Percentiles rank a stretch among this genome's conserved stretches.
Evolutionary conservation across 2,113 vertebrate species (phyloP).

Genomic region (Cyanocitta stelleri): DNA sequence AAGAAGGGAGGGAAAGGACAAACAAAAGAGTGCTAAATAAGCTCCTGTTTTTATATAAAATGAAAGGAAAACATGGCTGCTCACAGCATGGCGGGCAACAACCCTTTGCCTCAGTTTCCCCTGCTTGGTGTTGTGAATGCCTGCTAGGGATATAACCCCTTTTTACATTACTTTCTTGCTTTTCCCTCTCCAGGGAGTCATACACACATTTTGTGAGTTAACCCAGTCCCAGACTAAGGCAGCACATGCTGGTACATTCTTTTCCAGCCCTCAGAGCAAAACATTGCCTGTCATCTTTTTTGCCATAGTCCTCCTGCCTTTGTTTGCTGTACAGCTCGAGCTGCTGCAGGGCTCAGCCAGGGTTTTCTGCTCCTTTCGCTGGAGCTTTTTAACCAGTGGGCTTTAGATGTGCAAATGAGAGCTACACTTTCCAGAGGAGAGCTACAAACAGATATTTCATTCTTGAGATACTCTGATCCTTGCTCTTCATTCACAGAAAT

Average conservation of each 20-base stretch:
- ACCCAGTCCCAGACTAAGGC: not conserved
- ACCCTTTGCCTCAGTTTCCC: not conserved
- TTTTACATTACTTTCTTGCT: not conserved
- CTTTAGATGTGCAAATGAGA: not conserved
- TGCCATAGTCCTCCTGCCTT: not conserved
- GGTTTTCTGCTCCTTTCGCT: not conserved
- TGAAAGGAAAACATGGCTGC: not conserved
- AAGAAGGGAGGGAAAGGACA: not conserved
- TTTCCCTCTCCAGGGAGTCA: not conserved
- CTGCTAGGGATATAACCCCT: not conserved
- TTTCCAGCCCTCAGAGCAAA: not conserved
- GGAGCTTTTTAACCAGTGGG: not conserved
- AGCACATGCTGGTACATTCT: not conserved
- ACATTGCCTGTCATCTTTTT: not conserved
- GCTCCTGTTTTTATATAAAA: not conserved
- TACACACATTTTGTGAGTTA: not conserved
- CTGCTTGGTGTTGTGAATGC: not conserved
- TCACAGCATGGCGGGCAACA: rapidly evolving
- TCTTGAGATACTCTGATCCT: not conserved
- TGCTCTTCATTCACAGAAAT: not conserved
- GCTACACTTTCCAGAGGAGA: not conserved
- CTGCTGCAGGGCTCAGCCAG: not conserved
- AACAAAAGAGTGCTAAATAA: not conserved
- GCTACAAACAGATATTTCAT: not conserved
- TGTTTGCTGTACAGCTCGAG: not conserved